These are phyloP conservation scores for Cyprinus carpio DNA, from an alignment of 2,113 vertebrate species.

Conservation along the genomic window DNA sequence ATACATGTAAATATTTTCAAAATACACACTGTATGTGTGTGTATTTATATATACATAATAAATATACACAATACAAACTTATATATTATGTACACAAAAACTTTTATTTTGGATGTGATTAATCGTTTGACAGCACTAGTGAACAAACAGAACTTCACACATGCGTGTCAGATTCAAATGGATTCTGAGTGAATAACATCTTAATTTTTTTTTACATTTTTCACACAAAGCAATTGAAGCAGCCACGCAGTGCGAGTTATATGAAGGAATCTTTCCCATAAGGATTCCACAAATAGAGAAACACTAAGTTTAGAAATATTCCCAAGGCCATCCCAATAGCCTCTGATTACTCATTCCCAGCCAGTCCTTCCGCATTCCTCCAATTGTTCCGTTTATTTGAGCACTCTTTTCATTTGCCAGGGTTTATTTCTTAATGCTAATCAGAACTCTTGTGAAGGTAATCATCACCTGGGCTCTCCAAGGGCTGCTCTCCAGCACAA, in stretches of 20 bases:
- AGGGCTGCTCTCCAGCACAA: conserved; percentile 57
- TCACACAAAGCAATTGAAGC: no score
- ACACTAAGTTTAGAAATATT: conserved; percentile 22
- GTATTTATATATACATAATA: no score
- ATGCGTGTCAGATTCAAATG: no score
- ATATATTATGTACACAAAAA: no score
- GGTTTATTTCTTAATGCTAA: conserved; percentile 71
- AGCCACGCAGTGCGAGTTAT: background rate
- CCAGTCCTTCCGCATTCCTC: conserved; percentile 40
- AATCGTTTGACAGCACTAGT: no score
- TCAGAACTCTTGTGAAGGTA: conserved; percentile 68
- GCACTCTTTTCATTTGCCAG: conserved; percentile 67
- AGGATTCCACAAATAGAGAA: conserved; percentile 28
- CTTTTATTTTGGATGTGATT: no score
- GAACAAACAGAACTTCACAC: no score
- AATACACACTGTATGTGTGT: no score
- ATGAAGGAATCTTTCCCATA: conserved; percentile 11
- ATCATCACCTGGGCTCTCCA: conserved; percentile 72
- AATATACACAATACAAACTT: no score
- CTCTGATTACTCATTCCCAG: conserved; percentile 54
- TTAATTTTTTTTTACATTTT: no score
- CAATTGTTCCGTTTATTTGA: conserved; percentile 51
- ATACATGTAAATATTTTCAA: no score
- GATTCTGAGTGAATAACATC: no score
- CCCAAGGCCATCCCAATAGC: conserved; percentile 40